Base-by-base conservation (phyloP, 2,888 invertebrate species). In the Leptinotarsa tumamoca region DNA sequence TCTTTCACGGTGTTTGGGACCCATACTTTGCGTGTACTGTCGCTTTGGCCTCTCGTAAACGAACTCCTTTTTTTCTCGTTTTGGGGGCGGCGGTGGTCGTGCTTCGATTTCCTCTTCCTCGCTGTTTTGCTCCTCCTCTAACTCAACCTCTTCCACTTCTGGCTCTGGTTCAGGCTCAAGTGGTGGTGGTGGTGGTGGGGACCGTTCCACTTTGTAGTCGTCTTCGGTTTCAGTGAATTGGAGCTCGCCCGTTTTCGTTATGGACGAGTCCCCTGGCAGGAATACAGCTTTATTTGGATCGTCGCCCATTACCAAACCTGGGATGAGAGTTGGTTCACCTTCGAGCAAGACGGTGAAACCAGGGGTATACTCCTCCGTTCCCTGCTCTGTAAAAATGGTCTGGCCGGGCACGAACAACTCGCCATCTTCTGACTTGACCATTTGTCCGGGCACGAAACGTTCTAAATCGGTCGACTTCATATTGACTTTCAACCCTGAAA, bases 261-360 rank as follows among this genome's bases (percentile, higher is more conserved):
- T 88, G 7, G 86, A 84, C 51, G 87, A 87, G 75, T 88, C 87
- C 43, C 87, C 88, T 82, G 88, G 87, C 84, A 88, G 82, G 83
- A 88, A 88, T 84, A 88, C 87, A 50, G 86, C 86, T 82, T 88
- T 88, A 43, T 89, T 90, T 75, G 88, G 89, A 75, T 92, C 91
- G 83, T 92, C 91, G 84, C 88, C 88, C 88, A 95, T 95, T 43
- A 95, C 93, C 89, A 95, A 93, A 69, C 95, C 95, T 0, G 95
- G 95, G 83, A 95, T 93, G 83, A 95, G 94, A 3, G 94, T 94
- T 2, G 94, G 94, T 2, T 95, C 95, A 68, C 92, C 92, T 86
- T 94, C 94, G 13, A 94, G 93, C 88, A 94, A 92, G 75, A 95
- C 93, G 78, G 94, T 94, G 88, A 95, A 94, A 7, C 95, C 95